Evolutionary conservation across 2,888 invertebrate genomes (phyloP), one percentile per base, ranked within the genome.

Genomic region (Phrixothrix hirtus): DNA sequence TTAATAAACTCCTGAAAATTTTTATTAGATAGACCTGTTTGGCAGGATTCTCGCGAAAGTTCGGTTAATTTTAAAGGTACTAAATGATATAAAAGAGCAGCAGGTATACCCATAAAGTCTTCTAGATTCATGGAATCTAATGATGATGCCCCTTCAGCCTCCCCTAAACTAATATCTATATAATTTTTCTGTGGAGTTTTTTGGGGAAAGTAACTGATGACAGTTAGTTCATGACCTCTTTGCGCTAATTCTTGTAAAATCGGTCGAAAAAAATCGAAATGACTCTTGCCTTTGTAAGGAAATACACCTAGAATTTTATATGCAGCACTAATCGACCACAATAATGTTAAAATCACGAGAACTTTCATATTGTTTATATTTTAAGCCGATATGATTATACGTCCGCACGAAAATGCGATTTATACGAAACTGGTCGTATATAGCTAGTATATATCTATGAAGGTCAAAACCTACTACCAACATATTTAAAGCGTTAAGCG

Each of bases 221-320:
- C 83, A 0, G 86, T 87, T 0, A 89, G 70, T 51, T 84, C 78
- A 63, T 89, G 87, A 0, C 88, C 48, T 81, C 13, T 78, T 12
- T 69, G 74, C 0, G 81, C 83, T 39, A 89, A 68, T 59, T 81
- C 84, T 37, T 76, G 78, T 37, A 88, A 67, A 36, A 85, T 76
- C 0, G 84, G 81, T 62, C 78, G 78, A 63, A 83, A 86, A 13
- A 85, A 83, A 14, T 82, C 75, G 61, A 86, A 87, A 69, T 89
- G 89, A 48, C 88, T 89, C 62, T 82, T 85, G 1, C 87, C 87
- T 2, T 80, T 76, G 63, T 87, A 85, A 0, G 84, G 83, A 66
- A 86, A 85, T 55, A 87, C 71, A n/a, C 81, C 86, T 15, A 89
- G 73, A 56, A 88, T 83, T 54, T 80, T 81, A 31, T 77, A 79